Base-by-base conservation (phyloP, 2,888 invertebrate genomes). In the Rhamnusium bicolor region DNA sequence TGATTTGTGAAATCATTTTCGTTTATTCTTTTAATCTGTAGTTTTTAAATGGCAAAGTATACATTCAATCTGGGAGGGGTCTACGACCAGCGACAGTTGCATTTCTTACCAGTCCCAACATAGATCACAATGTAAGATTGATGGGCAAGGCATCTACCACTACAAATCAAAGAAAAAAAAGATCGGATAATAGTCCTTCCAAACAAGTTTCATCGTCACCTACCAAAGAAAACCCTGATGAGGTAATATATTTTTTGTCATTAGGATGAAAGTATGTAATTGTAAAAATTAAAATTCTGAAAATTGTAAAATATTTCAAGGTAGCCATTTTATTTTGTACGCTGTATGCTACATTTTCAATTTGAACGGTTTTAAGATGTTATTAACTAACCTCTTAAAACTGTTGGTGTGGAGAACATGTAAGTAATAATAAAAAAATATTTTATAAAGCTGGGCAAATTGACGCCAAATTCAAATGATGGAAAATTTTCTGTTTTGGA, bases 1-100 rank as follows among this genome's bases (percentile, higher is more conserved):
- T n/a, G n/a, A n/a, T n/a, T n/a, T n/a, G n/a, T n/a, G n/a, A n/a
- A n/a, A n/a, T n/a, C n/a, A n/a, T n/a, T n/a, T n/a, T n/a, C n/a
- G n/a, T n/a, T 40, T 1, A 40, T n/a, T 76, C 61, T 69, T 70
- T 73, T 76, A 46, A 53, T 81, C 90, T 90, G 21, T 87, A 94
- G 94, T 95, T 94, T 86, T 90, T 94, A 18, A 94, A 95, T 85
- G 95, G 95, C 0, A 91, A 92, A 79, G 92, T 94, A 12, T 95
- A 92, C 84, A 89, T 94, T 1, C 94, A 94, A 87, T 92, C 93
- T 67, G 93, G 93, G 0, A 91, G 93, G 84, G 90, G 92, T 61
- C 86, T 94, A 68, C 90, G 93, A 56, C 91, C 93, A 8, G 94
- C 93, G 0, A 91, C 91, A 81, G 91, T 94, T 66, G 90, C 89